phyloP scores from a whole-genome alignment of 2,888 invertebrate genomes.

The Epicampocera succincta region DNA sequence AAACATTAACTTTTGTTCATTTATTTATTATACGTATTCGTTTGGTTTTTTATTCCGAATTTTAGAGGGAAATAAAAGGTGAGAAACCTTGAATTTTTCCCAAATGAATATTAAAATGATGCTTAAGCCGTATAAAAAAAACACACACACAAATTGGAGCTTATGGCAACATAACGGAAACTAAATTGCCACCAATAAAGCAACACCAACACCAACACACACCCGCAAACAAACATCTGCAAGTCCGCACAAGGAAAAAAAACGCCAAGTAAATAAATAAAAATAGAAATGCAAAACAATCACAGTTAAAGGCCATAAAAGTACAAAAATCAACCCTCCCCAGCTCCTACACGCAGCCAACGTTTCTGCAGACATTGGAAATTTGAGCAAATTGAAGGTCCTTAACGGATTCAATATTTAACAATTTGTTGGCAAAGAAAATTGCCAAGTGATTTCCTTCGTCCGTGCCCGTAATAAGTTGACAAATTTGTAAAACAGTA shows the following conservation, averaged over 20 bases:
- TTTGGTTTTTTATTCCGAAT: slow-evolving; percentile 28
- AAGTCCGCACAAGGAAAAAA: not conserved
- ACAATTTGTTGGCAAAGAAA: slow-evolving; percentile 3
- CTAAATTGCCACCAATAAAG: not conserved
- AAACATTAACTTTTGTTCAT: slow-evolving; percentile 36
- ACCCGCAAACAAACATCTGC: not conserved
- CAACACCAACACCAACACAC: too few species aligned
- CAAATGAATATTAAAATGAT: slow-evolving; percentile 79
- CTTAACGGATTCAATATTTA: slow-evolving; percentile 33
- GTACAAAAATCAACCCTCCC: slow-evolving; percentile 3
- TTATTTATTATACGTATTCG: slow-evolving; percentile 57
- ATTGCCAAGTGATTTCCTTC: slow-evolving; percentile 50
- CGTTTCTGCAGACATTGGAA: slow-evolving; percentile 3
- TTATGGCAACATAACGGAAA: slow-evolving; percentile 13
- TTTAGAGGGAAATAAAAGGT: slow-evolving; percentile 49
- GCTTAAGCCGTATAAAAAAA: slow-evolving; percentile 45
- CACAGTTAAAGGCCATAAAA: slow-evolving; percentile 29
- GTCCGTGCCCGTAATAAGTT: slow-evolving; percentile 46
- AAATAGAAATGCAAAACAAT: slow-evolving; percentile 40
- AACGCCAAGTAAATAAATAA: slow-evolving; percentile 10
- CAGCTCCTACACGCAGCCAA: not conserved
- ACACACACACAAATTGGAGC: slow-evolving; percentile 32
- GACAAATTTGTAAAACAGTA: slow-evolving; percentile 76
- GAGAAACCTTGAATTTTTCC: slow-evolving; percentile 74
- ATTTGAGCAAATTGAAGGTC: slow-evolving; percentile 53